A percentile compares a stretch with the other conserved stretches of the same genome.
phyloP scores from a whole-genome alignment of 2,888 invertebrate species.

The Rhogogaster chlorosoma region DNA sequence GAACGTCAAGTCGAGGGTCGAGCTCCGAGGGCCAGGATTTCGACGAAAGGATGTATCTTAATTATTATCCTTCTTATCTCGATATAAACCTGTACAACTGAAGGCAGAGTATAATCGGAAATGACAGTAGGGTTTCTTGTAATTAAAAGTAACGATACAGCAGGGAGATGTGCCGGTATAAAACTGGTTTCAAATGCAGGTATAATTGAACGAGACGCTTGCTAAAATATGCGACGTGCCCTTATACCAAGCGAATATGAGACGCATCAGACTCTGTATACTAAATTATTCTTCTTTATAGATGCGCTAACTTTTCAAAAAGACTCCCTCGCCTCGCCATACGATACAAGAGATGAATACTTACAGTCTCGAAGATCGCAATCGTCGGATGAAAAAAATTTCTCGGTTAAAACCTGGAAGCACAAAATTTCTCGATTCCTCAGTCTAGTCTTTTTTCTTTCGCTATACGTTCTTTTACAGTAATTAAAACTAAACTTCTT shows the following conservation, averaged over 20 bases:
- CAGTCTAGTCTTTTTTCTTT: neutral
- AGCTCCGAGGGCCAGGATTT: neutral
- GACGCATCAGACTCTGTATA: conserved; percentile 1
- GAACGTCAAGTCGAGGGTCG: neutral
- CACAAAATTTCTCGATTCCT: neutral
- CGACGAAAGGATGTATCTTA: conserved; percentile 50
- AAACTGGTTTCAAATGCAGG: conserved; percentile 68
- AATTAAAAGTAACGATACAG: conserved; percentile 62
- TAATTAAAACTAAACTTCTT: neutral
- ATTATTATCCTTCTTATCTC: conserved; percentile 67
- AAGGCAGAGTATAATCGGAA: conserved; percentile 47
- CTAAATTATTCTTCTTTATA: conserved; percentile 38
- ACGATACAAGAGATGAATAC: neutral
- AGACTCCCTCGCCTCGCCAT: neutral
- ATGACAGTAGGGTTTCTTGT: conserved; percentile 56
- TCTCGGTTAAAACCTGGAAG: neutral
- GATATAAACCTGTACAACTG: conserved; percentile 48
- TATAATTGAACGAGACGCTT: conserved; percentile 70
- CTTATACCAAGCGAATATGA: conserved; percentile 23
- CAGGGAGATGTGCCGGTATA: conserved; percentile 44
- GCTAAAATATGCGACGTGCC: conserved; percentile 28
- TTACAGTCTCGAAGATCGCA: neutral
- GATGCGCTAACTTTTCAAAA: conserved; percentile 10
- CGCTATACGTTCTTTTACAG: neutral
- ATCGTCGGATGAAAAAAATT: conserved; percentile 8